Base-by-base conservation (phyloP, 2,113 vertebrate species). In the Craseonycteris thonglongyai region DNA sequence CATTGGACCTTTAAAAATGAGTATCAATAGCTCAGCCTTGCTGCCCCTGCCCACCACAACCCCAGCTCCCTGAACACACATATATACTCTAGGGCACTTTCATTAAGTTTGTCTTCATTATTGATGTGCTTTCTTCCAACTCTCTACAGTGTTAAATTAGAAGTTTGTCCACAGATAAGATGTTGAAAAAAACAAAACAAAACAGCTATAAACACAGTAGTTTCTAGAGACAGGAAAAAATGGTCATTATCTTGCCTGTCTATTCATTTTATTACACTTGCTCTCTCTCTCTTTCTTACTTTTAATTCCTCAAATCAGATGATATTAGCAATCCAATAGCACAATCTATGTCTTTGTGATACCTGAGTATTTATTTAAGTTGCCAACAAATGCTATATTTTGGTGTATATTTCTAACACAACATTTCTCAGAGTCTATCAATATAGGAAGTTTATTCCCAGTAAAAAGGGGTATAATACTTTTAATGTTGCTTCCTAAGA, bases 401-500 rank as follows among this genome's bases (percentile, higher is more conserved):
- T 80, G 47, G 26, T 88, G 28, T 26, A 18, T 45, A 68, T 91
- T 92, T 95, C 58, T 68, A 90, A 58, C 10, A 85, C 18, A 89
- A 13, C 2, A 84, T 96, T 90, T 86, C 19, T 71, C 22, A 74
- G 12, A 63, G 7, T 9, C 35, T 40, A 63, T 78, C 42, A 58
- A 56, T 30, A 61, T n/a, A 63, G 38, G 82, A 81, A 95, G 61
- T 18, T 82, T 63, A 49, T 30, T 15, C 33, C 69, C 58, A 11
- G 47, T 80, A 59, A 68, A 66, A 92, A 87, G n/a, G 24, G 6
- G 13, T 45, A 22, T 69, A 42, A 47, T n/a, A 79, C 80, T 93
- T 96, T 71, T 68, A 88, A 75, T 56, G 15, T 83, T 71, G 10
- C 59, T 95, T 66, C 40, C 13, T 82, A 91, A 79, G 75, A 91